Percentiles rank a stretch among this genome's conserved stretches.
These are phyloP conservation scores for pig (Sus scrofa) DNA, from an alignment of 2,113 vertebrate species.

Conservation along the genomic window DNA sequence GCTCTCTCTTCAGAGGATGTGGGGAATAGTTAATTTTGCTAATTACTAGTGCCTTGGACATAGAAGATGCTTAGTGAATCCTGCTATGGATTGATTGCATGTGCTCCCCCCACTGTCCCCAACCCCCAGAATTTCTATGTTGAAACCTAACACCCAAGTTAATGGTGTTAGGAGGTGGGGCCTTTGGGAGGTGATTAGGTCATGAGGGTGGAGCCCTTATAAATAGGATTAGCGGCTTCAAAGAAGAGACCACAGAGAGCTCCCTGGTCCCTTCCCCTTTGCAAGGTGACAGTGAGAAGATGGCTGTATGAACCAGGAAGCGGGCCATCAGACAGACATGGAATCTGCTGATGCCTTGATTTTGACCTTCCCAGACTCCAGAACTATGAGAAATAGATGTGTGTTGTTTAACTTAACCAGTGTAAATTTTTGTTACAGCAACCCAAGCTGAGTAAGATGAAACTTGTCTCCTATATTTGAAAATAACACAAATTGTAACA, in stretches of 20 bases:
- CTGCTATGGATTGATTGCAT: neutral
- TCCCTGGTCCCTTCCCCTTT: neutral
- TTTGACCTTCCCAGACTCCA: neutral
- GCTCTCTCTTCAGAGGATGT: neutral
- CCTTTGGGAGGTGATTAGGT: neutral
- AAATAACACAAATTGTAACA: neutral
- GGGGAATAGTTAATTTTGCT: neutral
- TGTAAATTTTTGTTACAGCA: neutral
- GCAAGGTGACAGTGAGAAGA: neutral
- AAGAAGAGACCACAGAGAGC: neutral
- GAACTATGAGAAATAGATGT: neutral
- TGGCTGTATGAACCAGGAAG: neutral
- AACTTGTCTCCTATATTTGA: neutral
- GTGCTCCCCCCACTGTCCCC: neutral
- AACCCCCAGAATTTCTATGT: neutral
- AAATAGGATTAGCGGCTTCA: too few relatives aligned
- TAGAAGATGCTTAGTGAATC: neutral
- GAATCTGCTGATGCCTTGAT: neutral
- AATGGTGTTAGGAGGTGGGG: neutral
- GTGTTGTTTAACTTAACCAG: neutral
- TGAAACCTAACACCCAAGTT: neutral
- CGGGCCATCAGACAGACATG: accelerated
- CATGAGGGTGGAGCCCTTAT: neutral
- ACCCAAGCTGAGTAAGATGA: neutral
- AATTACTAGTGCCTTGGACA: neutral